Base-by-base conservation (phyloP, 1,140 invertebrate species). In the Ditylenchus dipsaci region DNA sequence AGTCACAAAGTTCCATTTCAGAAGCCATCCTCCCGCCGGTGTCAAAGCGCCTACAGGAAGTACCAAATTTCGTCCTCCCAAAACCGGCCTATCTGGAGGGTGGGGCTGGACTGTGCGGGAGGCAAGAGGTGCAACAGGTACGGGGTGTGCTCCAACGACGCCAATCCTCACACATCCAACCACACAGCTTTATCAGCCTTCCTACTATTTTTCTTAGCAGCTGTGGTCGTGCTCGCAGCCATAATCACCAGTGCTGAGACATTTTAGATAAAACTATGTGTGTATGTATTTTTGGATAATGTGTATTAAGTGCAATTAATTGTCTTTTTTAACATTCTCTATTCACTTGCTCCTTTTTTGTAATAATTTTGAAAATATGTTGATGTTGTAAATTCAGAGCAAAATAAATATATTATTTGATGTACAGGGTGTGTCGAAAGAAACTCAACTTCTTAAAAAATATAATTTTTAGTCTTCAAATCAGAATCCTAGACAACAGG, bases 51-150 rank as follows among this genome's bases (percentile, higher is more conserved):
- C 0, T 83, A 66, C 65, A 61, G 81, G n/a, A 78, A 78, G 56
- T 82, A 82, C 61, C 75, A 77, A 33, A 79, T 82, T 13, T 63
- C 69, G 30, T 75, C 78, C 26, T 58, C 68, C 57, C 74, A 79
- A 30, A 65, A 78, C 57, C 77, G 81, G 17, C 80, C 80, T 45
- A 80, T 82, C 42, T 82, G 80, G 78, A 47, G 80, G 13, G 77
- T 82, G 11, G 80, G 81, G 1, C 64, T 82, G 29, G 77, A 80
- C 9, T 82, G 80, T 65, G 77, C 79, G n/a, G 81, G 81, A 19
- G 80, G 80, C n/a, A 83, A 82, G 63, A 76, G 76, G 1, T 82
- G 80, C 67, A 82, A 82, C 70, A 71, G 79, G 21, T 82, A 77
- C 60, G 80, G 80, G 21, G 69, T 82, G 43, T 82, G 80, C 69